These are phyloP conservation scores for Camelus bactrianus DNA, from an alignment of 2,113 vertebrate species.

Conservation along the genomic window DNA sequence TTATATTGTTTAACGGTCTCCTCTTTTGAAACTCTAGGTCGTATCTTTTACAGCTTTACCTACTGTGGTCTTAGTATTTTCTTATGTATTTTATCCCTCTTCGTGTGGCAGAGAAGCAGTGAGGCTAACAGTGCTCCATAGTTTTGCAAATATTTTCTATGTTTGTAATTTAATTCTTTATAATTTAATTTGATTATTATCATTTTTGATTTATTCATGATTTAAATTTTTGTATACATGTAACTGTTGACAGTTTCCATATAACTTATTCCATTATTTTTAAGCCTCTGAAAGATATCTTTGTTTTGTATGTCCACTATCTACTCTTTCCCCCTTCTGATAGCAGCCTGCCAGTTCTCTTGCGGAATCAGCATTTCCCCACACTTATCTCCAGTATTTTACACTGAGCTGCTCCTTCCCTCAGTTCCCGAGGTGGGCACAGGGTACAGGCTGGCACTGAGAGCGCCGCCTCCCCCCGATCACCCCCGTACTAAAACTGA, in stretches of 20 bases:
- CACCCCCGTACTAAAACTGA: not conserved
- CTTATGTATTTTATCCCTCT: not conserved
- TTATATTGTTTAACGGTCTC: not conserved
- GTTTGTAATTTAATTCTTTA: not conserved
- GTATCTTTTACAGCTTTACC: not conserved
- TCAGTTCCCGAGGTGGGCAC: accelerated
- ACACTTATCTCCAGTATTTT: not conserved
- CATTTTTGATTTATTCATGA: not conserved
- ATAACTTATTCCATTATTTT: not conserved
- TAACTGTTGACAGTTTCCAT: not conserved
- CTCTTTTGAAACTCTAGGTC: not conserved
- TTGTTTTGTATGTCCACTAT: not conserved
- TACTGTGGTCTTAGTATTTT: not conserved
- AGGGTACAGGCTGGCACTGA: not conserved
- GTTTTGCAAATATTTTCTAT: not conserved
- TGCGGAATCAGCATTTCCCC: not conserved
- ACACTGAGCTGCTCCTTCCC: not conserved
- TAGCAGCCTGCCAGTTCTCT: not conserved
- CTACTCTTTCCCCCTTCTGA: not conserved
- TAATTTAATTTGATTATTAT: not conserved
- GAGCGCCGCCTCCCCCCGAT: too few relatives aligned
- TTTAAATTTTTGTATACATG: not conserved
- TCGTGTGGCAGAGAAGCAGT: not conserved
- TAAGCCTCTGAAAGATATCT: not conserved
- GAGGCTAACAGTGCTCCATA: not conserved